A percentile compares a stretch with the other conserved stretches of the same genome.
Conservation (phyloP, 2,888 invertebrate species). For the Piscicola geometra region DNA sequence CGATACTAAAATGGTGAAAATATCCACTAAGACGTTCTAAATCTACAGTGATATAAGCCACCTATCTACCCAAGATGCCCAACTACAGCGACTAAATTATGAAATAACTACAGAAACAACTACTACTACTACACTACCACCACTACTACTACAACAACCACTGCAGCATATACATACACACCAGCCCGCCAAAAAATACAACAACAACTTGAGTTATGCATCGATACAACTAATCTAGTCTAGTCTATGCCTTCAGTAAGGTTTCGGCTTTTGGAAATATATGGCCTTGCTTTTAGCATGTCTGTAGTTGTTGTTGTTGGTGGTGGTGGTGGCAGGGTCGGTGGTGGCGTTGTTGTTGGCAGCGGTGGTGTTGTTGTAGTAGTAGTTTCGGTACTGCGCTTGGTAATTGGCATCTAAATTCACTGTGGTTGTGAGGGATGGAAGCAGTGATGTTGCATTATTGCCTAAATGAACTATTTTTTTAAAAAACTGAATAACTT, state of each 20-base stretch:
- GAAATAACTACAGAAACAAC: too few species aligned
- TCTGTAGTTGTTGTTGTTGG: neutral
- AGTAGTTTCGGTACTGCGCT: too few species aligned
- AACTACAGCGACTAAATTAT: too few species aligned
- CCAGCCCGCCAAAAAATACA: neutral
- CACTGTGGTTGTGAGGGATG: too few species aligned
- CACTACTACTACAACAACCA: neutral
- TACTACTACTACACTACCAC: too few species aligned
- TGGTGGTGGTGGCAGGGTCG: neutral
- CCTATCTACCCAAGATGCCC: too few species aligned
- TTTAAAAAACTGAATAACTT: too few species aligned
- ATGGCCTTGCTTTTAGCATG: neutral
- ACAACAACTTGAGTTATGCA: neutral
- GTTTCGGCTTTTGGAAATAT: neutral
- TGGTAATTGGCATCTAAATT: too few species aligned
- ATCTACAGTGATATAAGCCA: too few species aligned
- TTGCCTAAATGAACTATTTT: neutral
- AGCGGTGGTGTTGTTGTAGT: neutral
- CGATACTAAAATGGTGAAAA: too few species aligned
- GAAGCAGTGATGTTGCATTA: too few species aligned
- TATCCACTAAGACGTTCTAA: too few species aligned
- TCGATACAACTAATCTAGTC: neutral
- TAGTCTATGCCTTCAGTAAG: neutral
- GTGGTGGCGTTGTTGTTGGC: neutral
- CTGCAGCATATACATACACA: neutral